A percentile compares a stretch with the other conserved stretches of the same genome.
Conservation (phyloP, 1,140 invertebrate species). For the Akabosia matsudoensis region DNA sequence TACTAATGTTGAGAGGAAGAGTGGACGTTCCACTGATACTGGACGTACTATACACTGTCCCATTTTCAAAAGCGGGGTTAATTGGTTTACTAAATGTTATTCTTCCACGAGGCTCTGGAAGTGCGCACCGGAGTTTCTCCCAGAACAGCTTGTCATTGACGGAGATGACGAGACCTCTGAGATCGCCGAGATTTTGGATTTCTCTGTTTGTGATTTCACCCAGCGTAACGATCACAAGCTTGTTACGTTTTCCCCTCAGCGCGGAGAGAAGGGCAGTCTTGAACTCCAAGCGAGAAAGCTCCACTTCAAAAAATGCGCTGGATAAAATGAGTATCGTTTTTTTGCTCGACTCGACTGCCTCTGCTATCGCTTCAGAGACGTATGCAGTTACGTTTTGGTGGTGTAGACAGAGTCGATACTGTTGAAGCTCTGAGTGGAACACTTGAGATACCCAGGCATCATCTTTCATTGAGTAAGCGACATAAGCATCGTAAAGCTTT, state of each 20-base stretch:
- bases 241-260: conserved; percentile 63
- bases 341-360: conserved; percentile 83
- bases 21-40: neutral
- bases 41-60: no score
- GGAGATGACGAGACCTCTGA: conserved; percentile 80
- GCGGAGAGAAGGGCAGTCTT: conserved; percentile 86
- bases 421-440: conserved; percentile 74
- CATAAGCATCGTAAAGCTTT: conserved; percentile 80
- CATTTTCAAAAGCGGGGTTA: no score
- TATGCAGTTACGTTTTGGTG: conserved; percentile 80
- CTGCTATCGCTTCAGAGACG: conserved; percentile 81
- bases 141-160: conserved; percentile 92
- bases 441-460: conserved; percentile 82
- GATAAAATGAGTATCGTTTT: conserved; percentile 86
- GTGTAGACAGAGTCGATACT: conserved; percentile 77
- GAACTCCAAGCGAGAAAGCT: conserved; percentile 93
- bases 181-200: conserved; percentile 83
- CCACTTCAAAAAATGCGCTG: conserved; percentile 78
- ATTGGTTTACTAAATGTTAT: no score
- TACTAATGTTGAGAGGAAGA: conserved; percentile 13
- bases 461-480: conserved; percentile 86
- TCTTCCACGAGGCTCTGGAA: conserved; percentile 69
- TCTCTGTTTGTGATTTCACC: conserved; percentile 79
- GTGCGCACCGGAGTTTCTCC: conserved; percentile 85
- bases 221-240: conserved; percentile 78